A percentile compares a stretch with the other conserved stretches of the same genome.
phyloP scores from a whole-genome alignment of 2,797 vertebrate species.

The Pteronotus mesoamericanus region DNA sequence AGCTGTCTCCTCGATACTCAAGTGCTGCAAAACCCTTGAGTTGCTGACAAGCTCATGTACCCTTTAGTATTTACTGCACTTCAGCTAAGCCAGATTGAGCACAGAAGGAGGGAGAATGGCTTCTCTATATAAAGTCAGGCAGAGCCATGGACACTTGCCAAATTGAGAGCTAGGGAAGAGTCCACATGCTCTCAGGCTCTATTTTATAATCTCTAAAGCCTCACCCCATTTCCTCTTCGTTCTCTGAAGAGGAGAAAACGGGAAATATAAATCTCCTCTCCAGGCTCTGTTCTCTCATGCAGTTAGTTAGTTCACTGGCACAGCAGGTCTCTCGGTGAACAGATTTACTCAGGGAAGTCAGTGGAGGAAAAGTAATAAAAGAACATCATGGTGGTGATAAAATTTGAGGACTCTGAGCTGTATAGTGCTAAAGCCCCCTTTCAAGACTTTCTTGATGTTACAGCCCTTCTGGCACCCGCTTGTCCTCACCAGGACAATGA shows the following conservation, averaged over 20 bases:
- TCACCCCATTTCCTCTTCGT: not conserved
- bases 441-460: not conserved
- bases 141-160: not conserved
- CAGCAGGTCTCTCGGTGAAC: not conserved
- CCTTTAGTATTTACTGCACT: not conserved
- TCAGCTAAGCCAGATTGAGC: not conserved
- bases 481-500: not conserved
- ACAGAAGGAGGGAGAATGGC: not conserved
- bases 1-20: not conserved
- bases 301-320: not conserved
- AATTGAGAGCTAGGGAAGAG: not conserved
- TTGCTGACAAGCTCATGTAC: not conserved
- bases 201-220: not conserved
- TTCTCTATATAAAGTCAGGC: not conserved
- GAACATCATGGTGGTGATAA: not conserved
- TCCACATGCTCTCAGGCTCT: not conserved
- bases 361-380: not conserved
- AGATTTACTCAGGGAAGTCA: not conserved
- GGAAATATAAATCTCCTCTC: not conserved
- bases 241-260: not conserved
- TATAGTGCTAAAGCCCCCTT: not conserved
- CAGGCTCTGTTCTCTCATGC: not conserved
- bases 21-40: not conserved
- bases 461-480: not conserved
- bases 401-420: not conserved